These are phyloP conservation scores for Drosophila quasianomalipes DNA, from an alignment of 2,888 invertebrate species.

Conservation along the genomic window DNA sequence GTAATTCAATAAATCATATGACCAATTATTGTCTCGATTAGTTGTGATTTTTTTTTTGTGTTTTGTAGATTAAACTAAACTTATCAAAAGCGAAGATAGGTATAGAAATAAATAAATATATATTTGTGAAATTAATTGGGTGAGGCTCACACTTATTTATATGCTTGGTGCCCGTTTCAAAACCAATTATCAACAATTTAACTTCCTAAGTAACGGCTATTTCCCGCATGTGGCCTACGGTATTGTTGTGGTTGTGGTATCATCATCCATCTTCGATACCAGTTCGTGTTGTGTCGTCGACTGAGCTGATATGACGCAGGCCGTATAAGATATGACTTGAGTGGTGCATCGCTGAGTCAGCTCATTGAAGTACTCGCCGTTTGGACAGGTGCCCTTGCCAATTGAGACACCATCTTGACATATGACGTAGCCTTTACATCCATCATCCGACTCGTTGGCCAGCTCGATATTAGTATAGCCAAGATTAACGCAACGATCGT, in stretches of 20 bases:
- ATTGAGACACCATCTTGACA: conserved; percentile 78
- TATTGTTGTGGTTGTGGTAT: conserved; percentile 14
- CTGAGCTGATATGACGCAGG: conserved; percentile 64
- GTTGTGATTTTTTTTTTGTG: neutral
- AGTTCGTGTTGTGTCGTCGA: conserved; percentile 14
- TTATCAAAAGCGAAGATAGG: conserved; percentile 6
- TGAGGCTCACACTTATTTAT: neutral
- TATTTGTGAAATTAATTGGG: conserved; percentile 12
- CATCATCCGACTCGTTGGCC: conserved; percentile 77
- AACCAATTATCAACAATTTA: neutral
- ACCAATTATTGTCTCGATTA: neutral
- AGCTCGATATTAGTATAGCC: conserved; percentile 72
- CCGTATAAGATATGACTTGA: conserved; percentile 64
- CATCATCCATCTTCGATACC: conserved; percentile 42
- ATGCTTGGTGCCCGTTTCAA: neutral
- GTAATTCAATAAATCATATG: neutral
- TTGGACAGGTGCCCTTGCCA: conserved; percentile 70
- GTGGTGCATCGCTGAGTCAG: conserved; percentile 74
- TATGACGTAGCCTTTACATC: conserved; percentile 73
- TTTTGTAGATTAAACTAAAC: neutral
- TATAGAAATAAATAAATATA: conserved; percentile 16
- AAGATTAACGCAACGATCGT: conserved; percentile 76
- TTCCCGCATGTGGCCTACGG: conserved; percentile 1
- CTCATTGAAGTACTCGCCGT: conserved; percentile 76
- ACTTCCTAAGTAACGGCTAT: neutral